Evolutionary conservation across 1,140 invertebrate genomes (phyloP).

Genomic region (Himalopsyche phryganea): DNA sequence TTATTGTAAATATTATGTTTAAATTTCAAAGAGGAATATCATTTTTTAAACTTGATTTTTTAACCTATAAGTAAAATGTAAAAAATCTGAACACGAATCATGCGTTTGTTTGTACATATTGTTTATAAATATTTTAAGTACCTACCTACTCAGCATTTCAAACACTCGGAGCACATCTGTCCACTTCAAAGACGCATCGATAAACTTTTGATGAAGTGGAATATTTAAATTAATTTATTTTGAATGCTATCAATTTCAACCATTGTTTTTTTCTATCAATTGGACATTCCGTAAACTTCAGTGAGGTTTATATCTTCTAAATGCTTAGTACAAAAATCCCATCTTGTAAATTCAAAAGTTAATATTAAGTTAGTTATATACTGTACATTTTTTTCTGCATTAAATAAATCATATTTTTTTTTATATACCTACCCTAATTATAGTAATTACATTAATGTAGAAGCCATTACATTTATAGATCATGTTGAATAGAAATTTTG

Average conservation of each 20-base stretch:
- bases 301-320: constrained; percentile 17
- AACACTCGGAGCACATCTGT: constrained; percentile 15
- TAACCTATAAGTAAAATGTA: not conserved
- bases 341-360: constrained; percentile 30
- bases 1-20: constrained; percentile 29
- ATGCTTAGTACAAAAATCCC: constrained; percentile 28
- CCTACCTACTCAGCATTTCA: not conserved
- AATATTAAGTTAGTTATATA: constrained; percentile 30
- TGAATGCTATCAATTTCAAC: not conserved
- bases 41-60: not conserved
- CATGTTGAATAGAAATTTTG: too few species aligned
- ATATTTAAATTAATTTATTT: not conserved
- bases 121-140: constrained; percentile 16
- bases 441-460: constrained; percentile 16
- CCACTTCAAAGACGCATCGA: constrained; percentile 18
- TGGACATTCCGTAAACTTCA: constrained; percentile 26
- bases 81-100: not conserved
- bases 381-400: constrained; percentile 9
- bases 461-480: constrained; percentile 12
- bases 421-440: constrained; percentile 4
- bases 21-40: constrained; percentile 5
- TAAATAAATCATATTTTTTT: not conserved
- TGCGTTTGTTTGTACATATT: constrained; percentile 26
- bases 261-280: constrained; percentile 9
- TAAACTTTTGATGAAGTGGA: constrained; percentile 23